A percentile compares a stretch with the other conserved stretches of the same genome.
phyloP scores from a whole-genome alignment of 2,797 vertebrate species.

The Eutrigla gurnardus region DNA sequence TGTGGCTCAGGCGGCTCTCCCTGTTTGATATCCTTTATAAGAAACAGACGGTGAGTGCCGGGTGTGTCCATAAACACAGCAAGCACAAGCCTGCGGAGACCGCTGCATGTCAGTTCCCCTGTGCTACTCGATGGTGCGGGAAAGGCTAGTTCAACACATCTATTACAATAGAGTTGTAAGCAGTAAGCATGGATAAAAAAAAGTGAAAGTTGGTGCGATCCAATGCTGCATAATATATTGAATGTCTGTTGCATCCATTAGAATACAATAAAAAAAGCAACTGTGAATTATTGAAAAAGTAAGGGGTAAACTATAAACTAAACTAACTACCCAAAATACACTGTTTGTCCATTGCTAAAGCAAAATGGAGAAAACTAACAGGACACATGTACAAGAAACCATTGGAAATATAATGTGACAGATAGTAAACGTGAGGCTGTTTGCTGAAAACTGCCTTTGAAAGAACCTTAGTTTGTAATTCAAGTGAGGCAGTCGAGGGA shows the following conservation, averaged over 20 bases:
- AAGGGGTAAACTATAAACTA: no score
- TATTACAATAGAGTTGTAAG: conserved; percentile 16
- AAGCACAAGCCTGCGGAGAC: conserved; percentile 62
- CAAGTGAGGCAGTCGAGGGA: background rate
- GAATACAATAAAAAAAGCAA: background rate
- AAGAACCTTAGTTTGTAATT: background rate
- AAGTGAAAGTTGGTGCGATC: background rate
- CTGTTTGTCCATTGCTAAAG: background rate
- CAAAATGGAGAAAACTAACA: background rate
- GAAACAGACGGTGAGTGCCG: conserved; percentile 82
- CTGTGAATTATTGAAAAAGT: background rate
- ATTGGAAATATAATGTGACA: background rate
- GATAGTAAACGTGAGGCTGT: background rate
- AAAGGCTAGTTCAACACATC: conserved; percentile 39
- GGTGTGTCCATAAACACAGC: conserved; percentile 80
- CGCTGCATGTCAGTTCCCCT: conserved; percentile 59
- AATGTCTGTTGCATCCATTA: background rate
- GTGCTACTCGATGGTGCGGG: conserved; percentile 36
- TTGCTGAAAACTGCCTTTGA: background rate
- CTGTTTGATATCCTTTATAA: conserved; percentile 86
- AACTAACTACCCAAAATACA: no score
- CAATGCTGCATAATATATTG: background rate
- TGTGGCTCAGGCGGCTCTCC: conserved; percentile 74
- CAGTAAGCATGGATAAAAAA: background rate
- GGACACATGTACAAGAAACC: background rate